Conservation (phyloP, 2,797 vertebrate genomes). For the Sebastiscus albofasciatus region DNA sequence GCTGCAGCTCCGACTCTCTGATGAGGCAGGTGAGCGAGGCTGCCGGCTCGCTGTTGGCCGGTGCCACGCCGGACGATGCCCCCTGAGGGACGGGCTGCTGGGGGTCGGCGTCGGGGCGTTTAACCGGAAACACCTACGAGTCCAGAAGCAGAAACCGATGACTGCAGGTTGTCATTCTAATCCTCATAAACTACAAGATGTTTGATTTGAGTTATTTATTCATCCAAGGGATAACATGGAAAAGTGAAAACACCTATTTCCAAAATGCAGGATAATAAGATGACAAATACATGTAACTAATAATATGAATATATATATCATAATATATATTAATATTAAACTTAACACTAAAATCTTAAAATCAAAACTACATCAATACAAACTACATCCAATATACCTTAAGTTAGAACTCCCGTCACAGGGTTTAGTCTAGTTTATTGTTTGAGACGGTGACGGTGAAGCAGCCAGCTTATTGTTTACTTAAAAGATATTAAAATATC, state of each 20-base stretch:
- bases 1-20: constrained; percentile 91
- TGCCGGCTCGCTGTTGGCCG: constrained; percentile 81
- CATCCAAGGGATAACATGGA: background rate
- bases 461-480: background rate
- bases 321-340: background rate
- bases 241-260: background rate
- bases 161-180: constrained; percentile 17
- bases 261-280: background rate
- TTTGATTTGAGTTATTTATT: background rate
- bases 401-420: background rate
- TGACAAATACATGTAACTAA: background rate
- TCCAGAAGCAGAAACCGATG: constrained; percentile 36
- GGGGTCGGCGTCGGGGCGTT: constrained; percentile 89
- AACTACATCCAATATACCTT: background rate
- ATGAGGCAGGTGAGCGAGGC: constrained; percentile 94
- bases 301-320: no score
- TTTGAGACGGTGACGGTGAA: background rate
- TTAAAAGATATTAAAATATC: no score
- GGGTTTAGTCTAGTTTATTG: background rate
- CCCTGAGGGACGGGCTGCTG: constrained; percentile 83
- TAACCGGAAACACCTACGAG: constrained; percentile 95
- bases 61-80: constrained; percentile 59
- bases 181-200: background rate
- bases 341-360: background rate
- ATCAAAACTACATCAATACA: background rate